phyloP scores from a whole-genome alignment of 2,888 invertebrate genomes.

The Eupithecia centaureata region DNA sequence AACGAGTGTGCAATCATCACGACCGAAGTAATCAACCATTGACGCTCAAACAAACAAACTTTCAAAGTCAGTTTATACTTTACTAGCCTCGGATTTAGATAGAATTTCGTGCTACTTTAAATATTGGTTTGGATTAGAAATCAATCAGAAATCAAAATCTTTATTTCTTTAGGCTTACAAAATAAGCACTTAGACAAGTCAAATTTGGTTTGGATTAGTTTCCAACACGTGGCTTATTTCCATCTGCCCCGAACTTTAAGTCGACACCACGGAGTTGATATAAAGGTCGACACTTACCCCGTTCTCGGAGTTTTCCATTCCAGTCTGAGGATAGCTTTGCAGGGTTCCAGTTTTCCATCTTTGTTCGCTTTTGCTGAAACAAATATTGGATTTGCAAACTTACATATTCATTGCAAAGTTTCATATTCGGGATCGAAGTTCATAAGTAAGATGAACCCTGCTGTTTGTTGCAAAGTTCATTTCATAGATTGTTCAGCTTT shows the following conservation, averaged over 20 bases:
- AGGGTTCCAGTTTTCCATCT: slow-evolving; percentile 96
- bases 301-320: slow-evolving; percentile 96
- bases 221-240: background rate
- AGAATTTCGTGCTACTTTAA: background rate
- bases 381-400: background rate
- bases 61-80: slow-evolving; percentile 5
- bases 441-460: background rate
- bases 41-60: slow-evolving; percentile 25
- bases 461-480: background rate
- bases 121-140: background rate
- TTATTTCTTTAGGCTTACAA: no score
- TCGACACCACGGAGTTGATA: no score
- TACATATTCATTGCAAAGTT: slow-evolving; percentile 1
- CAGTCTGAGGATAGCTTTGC: slow-evolving; percentile 97
- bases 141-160: no score
- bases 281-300: slow-evolving; percentile 86
- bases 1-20: slow-evolving; percentile 33
- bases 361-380: slow-evolving; percentile 93
- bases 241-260: background rate
- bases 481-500: background rate
- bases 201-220: background rate
- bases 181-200: no score
- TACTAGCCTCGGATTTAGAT: background rate
- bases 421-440: background rate
- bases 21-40: slow-evolving; percentile 17